Conservation (phyloP, 35 echinoderm and acorn worm species). For the Anneissia japonica region DNA sequence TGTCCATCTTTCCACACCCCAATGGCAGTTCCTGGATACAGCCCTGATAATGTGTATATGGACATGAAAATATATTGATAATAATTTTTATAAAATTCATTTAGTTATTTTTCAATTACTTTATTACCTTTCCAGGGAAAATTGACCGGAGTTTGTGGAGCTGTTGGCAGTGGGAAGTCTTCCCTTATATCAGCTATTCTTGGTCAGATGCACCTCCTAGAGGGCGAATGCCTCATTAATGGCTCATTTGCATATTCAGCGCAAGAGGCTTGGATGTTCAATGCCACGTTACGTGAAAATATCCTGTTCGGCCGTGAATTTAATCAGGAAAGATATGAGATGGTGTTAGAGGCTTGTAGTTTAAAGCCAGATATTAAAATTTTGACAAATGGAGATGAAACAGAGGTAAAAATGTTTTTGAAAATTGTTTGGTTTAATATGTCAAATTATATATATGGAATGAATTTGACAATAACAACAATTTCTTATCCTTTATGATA, state of each 20-base stretch:
- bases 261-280: constrained; percentile 94
- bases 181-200: constrained; percentile 74
- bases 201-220: constrained; percentile 71
- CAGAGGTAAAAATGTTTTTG: constrained; percentile 53
- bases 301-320: constrained; percentile 82
- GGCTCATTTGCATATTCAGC: constrained; percentile 80
- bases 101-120: neutral
- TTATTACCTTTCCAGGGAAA: constrained; percentile 43
- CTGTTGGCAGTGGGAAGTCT: constrained; percentile 80
- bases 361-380: constrained; percentile 78
- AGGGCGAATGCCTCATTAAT: constrained; percentile 43
- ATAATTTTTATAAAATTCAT: neutral
- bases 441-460: neutral
- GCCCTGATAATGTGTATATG: neutral
- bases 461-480: neutral
- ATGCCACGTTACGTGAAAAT: constrained; percentile 81
- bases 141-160: constrained; percentile 77
- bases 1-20: neutral
- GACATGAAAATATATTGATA: neutral
- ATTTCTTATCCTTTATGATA: neutral
- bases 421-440: neutral
- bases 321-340: constrained; percentile 72
- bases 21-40: neutral
- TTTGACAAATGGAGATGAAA: constrained; percentile 80
- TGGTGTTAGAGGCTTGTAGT: constrained; percentile 49